Base-by-base conservation (phyloP, 2,797 vertebrate genomes). In the Bucorvus abyssinicus region DNA sequence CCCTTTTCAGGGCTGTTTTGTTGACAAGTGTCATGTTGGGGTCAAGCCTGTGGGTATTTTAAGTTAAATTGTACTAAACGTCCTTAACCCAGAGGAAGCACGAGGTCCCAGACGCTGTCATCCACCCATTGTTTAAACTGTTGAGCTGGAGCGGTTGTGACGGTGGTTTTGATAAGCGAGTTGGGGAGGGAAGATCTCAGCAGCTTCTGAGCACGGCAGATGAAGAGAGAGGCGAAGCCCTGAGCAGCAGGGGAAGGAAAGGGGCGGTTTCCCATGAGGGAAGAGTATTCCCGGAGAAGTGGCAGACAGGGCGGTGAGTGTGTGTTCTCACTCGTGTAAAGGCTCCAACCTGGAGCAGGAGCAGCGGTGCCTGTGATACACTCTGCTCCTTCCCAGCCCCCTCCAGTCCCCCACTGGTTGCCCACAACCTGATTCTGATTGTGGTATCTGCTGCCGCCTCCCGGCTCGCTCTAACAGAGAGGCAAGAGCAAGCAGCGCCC, bases 361-460 rank as follows among this genome's bases (percentile, higher is more conserved):
- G 65, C 61, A 14, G 36, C 0, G 1, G 12, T 55, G 59, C 44
- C 30, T 1, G 1, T 4, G 34, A 24, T 2, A 26, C 11, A 3
- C 52, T 45, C 23, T 57, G 57, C 67, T 60, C 53, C 52, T 68
- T 49, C 55, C 50, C 38, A 29, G 40, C 24, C 1, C 0, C 5
- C 50, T 34, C 32, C 49, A 10, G 29, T 17, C 19, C 27, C 56
- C 4, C 5, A n/a, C 47, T 55, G n/a, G 44, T 20, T 1, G 38
- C 34, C 38, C 32, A 7, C 27, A 44, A 6, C 26, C 24, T 11
- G 23, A 3, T 10, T 12, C 19, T 55, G 22, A 22, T 32, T 18
- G 4, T 68, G 93, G 92, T 63, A 18, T 96, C 63, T 98, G 97
- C 97, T 98, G 98, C 97, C 98, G 91, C 49, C 98, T 97, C 67